Base-by-base conservation (phyloP, 2,797 vertebrate genomes). In the Gymnothorax javanicus region DNA sequence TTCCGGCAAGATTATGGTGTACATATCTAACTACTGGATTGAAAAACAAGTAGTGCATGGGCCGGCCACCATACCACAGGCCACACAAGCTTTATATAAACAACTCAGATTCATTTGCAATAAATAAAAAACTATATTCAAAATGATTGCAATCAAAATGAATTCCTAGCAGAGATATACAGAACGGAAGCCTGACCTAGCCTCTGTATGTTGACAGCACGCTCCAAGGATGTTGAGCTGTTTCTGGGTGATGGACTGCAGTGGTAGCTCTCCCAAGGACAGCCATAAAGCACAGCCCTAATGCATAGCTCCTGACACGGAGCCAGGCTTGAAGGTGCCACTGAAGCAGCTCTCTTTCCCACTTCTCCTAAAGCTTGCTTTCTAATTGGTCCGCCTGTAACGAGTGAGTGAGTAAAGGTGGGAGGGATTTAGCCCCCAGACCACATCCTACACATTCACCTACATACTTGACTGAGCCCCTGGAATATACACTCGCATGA, bases 251-350 rank as follows among this genome's bases (percentile, higher is more conserved):
- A 95, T 93, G 85, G 88, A 94, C 87, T 88, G 89, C 89, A 91
- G 89, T 89, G 90, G 93, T 88, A 83, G 67, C 23, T 87, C 82
- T 90, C 91, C 87, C 92, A 94, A 93, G 92, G 93, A 92, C 91
- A 88, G 71, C 84, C 89, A 90, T 91, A 92, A 92, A 93, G 88
- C 87, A 89, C 89, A 87, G 83, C 86, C 88, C 86, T 91, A 92
- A 91, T 90, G 89, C 87, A 92, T 89, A 93, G 75, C 83, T 82
- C 60, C 64, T 69, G 85, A 81, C 87, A 82, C 57, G 54, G 57
- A 23, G 27, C 69, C 71, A 83, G 82, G 71, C 23, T 43, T 84
- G 86, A 84, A 60, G 82, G 71, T 59, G 64, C 86, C 69, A 17
- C 57, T 84, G 84, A 77, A 69, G 69, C 52, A 43, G 84, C n/a